A percentile compares a stretch with the other conserved stretches of the same genome.
Conservation (phyloP, 1,140 invertebrate genomes). For the Pinna nobilis region DNA sequence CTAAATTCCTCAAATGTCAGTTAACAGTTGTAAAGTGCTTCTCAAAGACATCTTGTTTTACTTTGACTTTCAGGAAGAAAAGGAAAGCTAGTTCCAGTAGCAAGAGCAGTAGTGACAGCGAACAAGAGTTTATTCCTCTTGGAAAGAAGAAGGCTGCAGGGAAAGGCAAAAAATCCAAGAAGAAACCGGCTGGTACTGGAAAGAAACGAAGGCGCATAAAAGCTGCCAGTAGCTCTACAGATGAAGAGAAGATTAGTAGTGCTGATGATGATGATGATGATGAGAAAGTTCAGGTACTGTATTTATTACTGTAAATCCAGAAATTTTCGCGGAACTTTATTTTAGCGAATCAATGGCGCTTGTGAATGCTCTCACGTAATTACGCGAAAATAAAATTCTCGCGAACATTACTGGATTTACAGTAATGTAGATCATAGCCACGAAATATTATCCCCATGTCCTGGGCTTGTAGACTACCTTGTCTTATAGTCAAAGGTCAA, state of each 20-base stretch:
- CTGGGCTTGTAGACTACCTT: too few relatives aligned
- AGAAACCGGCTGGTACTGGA: slow-evolving; percentile 16
- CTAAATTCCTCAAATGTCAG: background rate
- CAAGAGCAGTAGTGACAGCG: slow-evolving; percentile 11
- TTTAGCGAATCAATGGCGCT: too few relatives aligned
- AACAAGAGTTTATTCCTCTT: slow-evolving; percentile 21
- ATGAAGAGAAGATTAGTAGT: slow-evolving; percentile 12
- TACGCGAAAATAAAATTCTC: too few relatives aligned
- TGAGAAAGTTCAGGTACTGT: too few relatives aligned
- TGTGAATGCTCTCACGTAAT: too few relatives aligned
- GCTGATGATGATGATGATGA: slow-evolving; percentile 30
- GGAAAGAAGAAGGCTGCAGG: slow-evolving; percentile 22
- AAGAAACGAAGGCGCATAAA: slow-evolving; percentile 36
- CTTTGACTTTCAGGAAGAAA: slow-evolving; percentile 24
- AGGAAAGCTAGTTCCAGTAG: slow-evolving; percentile 28
- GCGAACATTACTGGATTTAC: too few relatives aligned
- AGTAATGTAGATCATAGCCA: too few relatives aligned
- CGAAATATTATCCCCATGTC: too few relatives aligned
- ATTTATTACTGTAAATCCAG: too few relatives aligned
- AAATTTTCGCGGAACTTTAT: too few relatives aligned
- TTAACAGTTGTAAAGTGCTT: background rate
- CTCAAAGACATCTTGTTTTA: background rate
- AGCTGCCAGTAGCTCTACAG: slow-evolving; percentile 9
- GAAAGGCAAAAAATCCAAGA: slow-evolving; percentile 25
- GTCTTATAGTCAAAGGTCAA: too few relatives aligned